Conservation (phyloP, 1,140 invertebrate genomes). For the Pseudomyrmex concolor region DNA sequence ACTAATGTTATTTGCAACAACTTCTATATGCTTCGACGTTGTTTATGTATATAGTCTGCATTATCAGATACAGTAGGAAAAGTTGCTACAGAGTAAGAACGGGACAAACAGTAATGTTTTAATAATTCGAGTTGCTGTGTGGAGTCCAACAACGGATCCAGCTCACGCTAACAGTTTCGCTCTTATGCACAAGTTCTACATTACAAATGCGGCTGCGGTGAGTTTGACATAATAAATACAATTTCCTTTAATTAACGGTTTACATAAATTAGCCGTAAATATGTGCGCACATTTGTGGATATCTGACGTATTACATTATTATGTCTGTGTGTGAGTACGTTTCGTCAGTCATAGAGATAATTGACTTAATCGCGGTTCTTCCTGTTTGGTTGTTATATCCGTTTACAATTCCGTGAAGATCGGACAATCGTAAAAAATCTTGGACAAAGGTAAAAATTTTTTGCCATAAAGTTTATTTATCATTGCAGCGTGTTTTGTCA, state of each 20-base stretch:
- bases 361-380: slow-evolving; percentile 44
- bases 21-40: not conserved
- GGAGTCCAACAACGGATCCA: not conserved
- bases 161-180: not conserved
- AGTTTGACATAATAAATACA: slow-evolving; percentile 20
- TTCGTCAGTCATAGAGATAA: slow-evolving; percentile 31
- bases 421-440: slow-evolving; percentile 7
- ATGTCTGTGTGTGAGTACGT: not conserved
- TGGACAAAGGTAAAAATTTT: not conserved
- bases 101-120: not conserved
- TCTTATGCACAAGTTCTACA: slow-evolving; percentile 2
- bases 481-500: not conserved
- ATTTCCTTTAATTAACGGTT: slow-evolving; percentile 43
- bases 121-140: not conserved
- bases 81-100: not conserved
- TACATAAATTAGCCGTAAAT: slow-evolving; percentile 33
- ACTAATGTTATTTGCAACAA: not conserved
- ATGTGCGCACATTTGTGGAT: not conserved
- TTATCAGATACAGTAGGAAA: not conserved
- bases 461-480: not conserved
- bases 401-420: slow-evolving; percentile 27
- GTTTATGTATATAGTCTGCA: not conserved
- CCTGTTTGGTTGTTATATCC: slow-evolving; percentile 22
- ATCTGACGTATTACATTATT: slow-evolving; percentile 23
- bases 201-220: slow-evolving; percentile 26